These are phyloP conservation scores for Dromaius novaehollandiae DNA, from an alignment of 2,113 vertebrate species.

Conservation along the genomic window DNA sequence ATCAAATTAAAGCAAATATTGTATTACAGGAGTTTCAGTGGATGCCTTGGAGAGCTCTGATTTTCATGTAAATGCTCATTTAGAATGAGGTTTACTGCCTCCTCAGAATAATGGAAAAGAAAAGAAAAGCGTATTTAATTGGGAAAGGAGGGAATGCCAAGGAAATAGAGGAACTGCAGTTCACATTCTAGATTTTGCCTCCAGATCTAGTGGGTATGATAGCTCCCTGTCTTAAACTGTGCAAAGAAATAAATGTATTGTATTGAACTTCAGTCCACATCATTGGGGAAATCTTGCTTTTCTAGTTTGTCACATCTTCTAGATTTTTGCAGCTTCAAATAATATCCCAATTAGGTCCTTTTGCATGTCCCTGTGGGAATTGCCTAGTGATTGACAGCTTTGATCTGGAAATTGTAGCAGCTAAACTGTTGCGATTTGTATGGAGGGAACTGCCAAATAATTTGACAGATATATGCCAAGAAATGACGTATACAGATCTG, in stretches of 20 bases:
- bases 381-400: slow-evolving; percentile 60
- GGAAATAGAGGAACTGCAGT: slow-evolving; percentile 46
- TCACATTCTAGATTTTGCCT: slow-evolving; percentile 43
- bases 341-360: slow-evolving; percentile 51
- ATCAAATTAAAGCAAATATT: slow-evolving; percentile 64
- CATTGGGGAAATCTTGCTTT: neutral
- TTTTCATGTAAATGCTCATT: slow-evolving; percentile 64
- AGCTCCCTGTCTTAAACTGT: neutral
- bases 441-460: slow-evolving; percentile 56
- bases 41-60: slow-evolving; percentile 60
- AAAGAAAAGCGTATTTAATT: slow-evolving; percentile 59
- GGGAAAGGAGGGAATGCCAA: slow-evolving; percentile 31
- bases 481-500: neutral
- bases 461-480: slow-evolving; percentile 61
- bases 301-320: neutral
- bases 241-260: neutral
- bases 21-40: slow-evolving; percentile 45
- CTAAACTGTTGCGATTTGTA: slow-evolving; percentile 47
- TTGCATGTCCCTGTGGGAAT: slow-evolving; percentile 59
- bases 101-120: slow-evolving; percentile 23
- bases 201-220: neutral
- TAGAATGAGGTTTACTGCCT: slow-evolving; percentile 56
- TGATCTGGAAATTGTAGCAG: slow-evolving; percentile 66
- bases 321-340: slow-evolving; percentile 32
- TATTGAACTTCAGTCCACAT: neutral